These are phyloP conservation scores for Acropora yongei DNA, from an alignment of 64 coral and sea anemone genomes.

Conservation along the genomic window DNA sequence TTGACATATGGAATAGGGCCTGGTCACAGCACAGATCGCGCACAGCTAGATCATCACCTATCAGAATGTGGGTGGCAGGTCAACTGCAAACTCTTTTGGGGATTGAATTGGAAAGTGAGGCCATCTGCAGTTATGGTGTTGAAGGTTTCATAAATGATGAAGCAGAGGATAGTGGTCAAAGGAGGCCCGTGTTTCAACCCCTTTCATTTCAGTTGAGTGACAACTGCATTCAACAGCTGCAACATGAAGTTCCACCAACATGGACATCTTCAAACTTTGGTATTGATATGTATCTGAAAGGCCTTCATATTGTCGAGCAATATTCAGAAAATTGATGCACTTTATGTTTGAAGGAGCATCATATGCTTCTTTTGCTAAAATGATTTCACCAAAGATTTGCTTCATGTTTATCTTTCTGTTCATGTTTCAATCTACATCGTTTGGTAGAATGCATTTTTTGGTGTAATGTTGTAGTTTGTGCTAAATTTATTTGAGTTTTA, in stretches of 20 bases:
- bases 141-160: conserved; percentile 63
- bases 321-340: background rate
- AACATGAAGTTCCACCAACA: conserved; percentile 47
- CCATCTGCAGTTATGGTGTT: conserved; percentile 53
- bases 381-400: conserved; percentile 16
- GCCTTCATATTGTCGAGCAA: conserved; percentile 11
- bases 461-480: too few relatives aligned
- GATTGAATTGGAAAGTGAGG: conserved; percentile 39
- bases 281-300: conserved; percentile 71
- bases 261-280: conserved; percentile 76
- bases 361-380: background rate
- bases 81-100: conserved; percentile 69
- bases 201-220: conserved; percentile 22
- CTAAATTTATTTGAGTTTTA: background rate
- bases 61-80: conserved; percentile 66
- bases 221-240: conserved; percentile 46
- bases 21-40: conserved; percentile 66
- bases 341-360: background rate
- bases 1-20: conserved; percentile 58
- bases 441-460: too few relatives aligned
- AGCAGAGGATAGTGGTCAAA: conserved; percentile 23
- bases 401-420: conserved; percentile 1
- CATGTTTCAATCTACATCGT: background rate
- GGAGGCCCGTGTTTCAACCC: conserved; percentile 55
- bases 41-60: conserved; percentile 62